Conservation (phyloP, 2,888 invertebrate genomes). For the Nemurella pictetii region DNA sequence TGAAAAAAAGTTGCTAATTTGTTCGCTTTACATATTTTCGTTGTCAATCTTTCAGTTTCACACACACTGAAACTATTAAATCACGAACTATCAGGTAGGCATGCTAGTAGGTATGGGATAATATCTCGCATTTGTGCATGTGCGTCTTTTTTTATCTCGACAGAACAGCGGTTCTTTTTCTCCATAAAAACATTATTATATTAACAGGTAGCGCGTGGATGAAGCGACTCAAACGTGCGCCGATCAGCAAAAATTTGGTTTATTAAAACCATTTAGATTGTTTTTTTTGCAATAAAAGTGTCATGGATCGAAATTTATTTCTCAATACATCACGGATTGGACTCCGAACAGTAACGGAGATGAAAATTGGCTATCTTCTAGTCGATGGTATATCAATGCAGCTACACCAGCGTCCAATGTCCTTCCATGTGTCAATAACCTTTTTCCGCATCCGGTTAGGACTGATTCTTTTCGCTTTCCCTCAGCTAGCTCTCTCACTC, state of each 20-base stretch:
- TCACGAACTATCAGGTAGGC: background rate
- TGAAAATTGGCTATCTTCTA: background rate
- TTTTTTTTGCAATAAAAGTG: background rate
- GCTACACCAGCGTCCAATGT: background rate
- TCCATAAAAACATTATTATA: background rate
- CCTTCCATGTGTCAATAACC: conserved; percentile 18
- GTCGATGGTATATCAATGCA: background rate
- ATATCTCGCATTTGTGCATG: background rate
- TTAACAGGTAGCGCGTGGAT: background rate
- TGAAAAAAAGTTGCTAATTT: background rate
- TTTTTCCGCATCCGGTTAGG: conserved; percentile 1
- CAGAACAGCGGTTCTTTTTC: background rate
- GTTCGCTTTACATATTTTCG: background rate
- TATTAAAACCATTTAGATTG: background rate
- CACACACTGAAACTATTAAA: background rate
- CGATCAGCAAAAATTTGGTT: background rate
- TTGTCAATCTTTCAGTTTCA: background rate
- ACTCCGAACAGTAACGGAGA: background rate
- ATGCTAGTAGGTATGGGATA: too few relatives aligned
- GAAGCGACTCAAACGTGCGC: background rate
- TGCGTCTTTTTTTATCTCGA: background rate
- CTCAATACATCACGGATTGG: background rate
- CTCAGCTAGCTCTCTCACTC: background rate
- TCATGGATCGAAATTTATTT: background rate
- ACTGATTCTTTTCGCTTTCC: conserved; percentile 1